Evolutionary conservation across 2,113 vertebrate genomes (phyloP), one percentile per base, ranked within the genome.

Genomic region (Zosterops pallidus): DNA sequence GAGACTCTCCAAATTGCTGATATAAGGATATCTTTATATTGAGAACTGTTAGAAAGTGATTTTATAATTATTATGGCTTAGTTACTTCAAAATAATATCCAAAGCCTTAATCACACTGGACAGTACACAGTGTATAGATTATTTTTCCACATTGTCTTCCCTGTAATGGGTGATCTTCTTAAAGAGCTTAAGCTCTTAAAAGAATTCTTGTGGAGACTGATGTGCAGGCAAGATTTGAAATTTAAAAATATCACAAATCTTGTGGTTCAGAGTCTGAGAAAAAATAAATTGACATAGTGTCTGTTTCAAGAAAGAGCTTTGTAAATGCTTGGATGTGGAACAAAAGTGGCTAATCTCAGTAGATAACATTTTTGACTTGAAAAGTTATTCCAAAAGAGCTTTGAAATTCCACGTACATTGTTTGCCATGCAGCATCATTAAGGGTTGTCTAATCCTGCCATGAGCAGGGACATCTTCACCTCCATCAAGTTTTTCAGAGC

Each of bases 401-500:
- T 77, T 46, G 50, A 84, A 93, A 75, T 75, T 67, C 20, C 9
- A 18, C 0, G 1, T 46, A 7, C 3, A 2, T 33, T 37, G 2
- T 37, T 86, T 1, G 0, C 9, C 10, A 6, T n/a, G 29, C 16
- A 63, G 44, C 21, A 44, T 22, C 5, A 3, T 77, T 31, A 55
- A 67, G 26, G 1, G 9, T 26, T 41, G 10, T 49, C 21, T 47
- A 31, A 68, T 60, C 29, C 11, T 22, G 8, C 25, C 29, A 62
- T 35, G 14, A 55, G 24, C 47, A 62, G 25, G 18, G 25, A 62
- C 17, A 31, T 68, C 53, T 62, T 68, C n/a, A 35, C 31, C 29
- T 31, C 9, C 29, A 35, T 35, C 14, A 31, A 12, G 6, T 6
- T 47, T 8, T 23, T 47, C 41, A 47, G 47, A 69, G 21, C 21